Percentiles rank a stretch among this genome's conserved stretches.
Conservation (phyloP, 2,113 vertebrate species). For the Lepisosteus osseus region DNA sequence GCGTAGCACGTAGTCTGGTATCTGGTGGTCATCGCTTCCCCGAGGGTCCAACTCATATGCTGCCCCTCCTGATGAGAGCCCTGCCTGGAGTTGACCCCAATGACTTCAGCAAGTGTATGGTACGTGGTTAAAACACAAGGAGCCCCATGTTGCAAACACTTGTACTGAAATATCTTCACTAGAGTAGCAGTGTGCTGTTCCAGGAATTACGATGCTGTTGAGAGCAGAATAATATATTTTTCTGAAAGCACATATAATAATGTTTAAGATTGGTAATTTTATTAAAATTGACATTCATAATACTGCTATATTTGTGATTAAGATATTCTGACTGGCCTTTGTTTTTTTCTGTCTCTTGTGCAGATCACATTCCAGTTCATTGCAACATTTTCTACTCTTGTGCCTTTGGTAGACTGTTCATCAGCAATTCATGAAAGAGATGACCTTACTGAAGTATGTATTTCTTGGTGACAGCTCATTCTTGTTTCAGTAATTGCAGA, state of each 20-base stretch:
- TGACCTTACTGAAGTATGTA: conserved; percentile 85
- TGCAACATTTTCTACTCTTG: conserved; percentile 96
- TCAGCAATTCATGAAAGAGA: conserved; percentile 86
- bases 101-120: conserved; percentile 99
- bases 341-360: conserved; percentile 34
- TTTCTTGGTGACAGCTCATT: not conserved
- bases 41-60: conserved; percentile 93
- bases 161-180: conserved; percentile 9
- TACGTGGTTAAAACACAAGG: conserved; percentile 47
- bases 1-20: conserved; percentile 91
- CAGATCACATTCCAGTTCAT: conserved; percentile 99
- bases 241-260: too few relatives aligned
- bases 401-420: conserved; percentile 99
- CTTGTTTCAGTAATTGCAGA: too few relatives aligned
- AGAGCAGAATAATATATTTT: too few relatives aligned
- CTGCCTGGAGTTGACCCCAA: conserved; percentile 96
- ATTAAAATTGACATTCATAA: too few relatives aligned
- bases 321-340: not conserved
- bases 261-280: too few relatives aligned
- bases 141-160: not conserved
- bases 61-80: conserved; percentile 95
- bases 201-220: too few relatives aligned
- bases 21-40: conserved; percentile 85
- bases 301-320: too few relatives aligned
- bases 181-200: conserved; percentile 5